Conservation (phyloP, 2,113 vertebrate genomes). For the Centropristis striata region DNA sequence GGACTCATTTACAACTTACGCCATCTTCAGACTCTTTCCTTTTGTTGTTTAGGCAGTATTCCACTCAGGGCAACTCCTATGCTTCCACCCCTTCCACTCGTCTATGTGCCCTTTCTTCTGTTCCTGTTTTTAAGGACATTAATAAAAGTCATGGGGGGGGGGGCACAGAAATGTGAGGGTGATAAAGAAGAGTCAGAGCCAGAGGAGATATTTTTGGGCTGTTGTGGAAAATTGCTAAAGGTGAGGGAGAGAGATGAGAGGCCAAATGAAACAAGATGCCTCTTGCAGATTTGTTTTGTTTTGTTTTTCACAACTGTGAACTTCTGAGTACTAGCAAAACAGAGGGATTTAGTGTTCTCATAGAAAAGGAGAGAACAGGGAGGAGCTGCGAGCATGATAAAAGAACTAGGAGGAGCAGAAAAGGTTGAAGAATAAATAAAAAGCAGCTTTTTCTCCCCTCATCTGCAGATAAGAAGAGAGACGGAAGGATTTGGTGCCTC, state of each 20-base stretch:
- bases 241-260: not conserved
- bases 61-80: not conserved
- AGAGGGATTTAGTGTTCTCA: conserved; percentile 27
- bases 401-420: conserved; percentile 10
- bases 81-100: not conserved
- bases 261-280: conserved; percentile 9
- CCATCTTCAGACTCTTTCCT: not conserved
- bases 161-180: not conserved
- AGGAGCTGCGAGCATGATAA: not conserved
- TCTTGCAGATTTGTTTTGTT: conserved; percentile 20
- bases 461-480: conserved; percentile 29
- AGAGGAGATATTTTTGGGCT: not conserved
- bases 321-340: conserved; percentile 25
- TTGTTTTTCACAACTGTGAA: conserved; percentile 38
- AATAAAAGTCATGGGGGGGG: not conserved
- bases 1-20: too few relatives aligned
- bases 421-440: conserved; percentile 24
- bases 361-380: not conserved
- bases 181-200: conserved; percentile 6
- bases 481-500: conserved; percentile 42
- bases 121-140: not conserved
- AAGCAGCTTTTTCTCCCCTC: not conserved
- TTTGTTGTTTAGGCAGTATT: not conserved
- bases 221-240: conserved; percentile 2
- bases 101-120: not conserved